phyloP scores from a whole-genome alignment of 2,888 invertebrate species.

The Rotaria macrura region DNA sequence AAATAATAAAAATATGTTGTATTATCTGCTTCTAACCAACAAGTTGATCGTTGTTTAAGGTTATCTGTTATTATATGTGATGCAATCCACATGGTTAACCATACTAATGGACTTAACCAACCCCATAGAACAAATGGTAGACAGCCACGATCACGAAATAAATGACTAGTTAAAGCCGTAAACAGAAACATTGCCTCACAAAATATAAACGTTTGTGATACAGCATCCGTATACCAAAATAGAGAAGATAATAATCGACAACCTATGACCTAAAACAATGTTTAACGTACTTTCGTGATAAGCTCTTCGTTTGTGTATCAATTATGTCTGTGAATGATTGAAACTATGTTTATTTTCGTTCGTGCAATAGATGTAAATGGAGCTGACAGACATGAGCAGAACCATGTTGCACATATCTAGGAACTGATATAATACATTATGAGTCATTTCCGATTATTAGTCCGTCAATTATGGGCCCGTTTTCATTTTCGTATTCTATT shows the following conservation, averaged over 20 bases:
- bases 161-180: background rate
- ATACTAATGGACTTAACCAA: background rate
- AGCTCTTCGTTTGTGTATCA: too few species aligned
- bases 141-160: slow-evolving; percentile 5
- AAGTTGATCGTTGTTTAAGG: background rate
- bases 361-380: too few species aligned
- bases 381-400: too few species aligned
- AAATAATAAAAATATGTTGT: background rate
- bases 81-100: background rate
- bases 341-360: too few species aligned
- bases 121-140: background rate
- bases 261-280: background rate
- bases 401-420: too few species aligned
- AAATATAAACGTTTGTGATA: background rate
- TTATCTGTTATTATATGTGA: background rate
- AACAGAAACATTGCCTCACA: background rate
- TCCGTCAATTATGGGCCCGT: too few species aligned
- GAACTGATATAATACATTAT: too few species aligned
- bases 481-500: too few species aligned
- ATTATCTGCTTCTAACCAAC: background rate
- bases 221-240: background rate
- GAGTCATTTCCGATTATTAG: too few species aligned
- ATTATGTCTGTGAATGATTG: too few species aligned
- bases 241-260: background rate
- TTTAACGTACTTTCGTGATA: too few species aligned